Evolutionary conservation across 2,113 vertebrate genomes (phyloP).

Genomic region (Otis tarda): DNA sequence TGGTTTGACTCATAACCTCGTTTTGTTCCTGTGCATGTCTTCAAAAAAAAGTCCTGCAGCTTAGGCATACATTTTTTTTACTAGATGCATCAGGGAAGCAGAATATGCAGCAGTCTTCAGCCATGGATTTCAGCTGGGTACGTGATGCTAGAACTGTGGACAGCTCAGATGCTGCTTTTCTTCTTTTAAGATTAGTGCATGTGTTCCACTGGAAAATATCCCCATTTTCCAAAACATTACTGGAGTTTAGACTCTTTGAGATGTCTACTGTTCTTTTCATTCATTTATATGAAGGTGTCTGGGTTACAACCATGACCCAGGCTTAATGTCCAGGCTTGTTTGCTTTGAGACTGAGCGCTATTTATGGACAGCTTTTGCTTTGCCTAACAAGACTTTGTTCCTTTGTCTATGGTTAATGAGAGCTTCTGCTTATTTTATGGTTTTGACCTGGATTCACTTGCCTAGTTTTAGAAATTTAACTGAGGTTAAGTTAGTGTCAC

Average conservation of each 20-base stretch:
- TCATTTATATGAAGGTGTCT: neutral
- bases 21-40: rapidly evolving
- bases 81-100: neutral
- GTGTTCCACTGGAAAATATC: neutral
- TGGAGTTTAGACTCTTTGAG: neutral
- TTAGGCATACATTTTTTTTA: neutral
- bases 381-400: neutral
- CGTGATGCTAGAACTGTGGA: neutral
- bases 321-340: neutral
- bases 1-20: neutral
- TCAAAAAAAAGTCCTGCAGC: neutral
- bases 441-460: neutral
- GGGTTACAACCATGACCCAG: neutral
- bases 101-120: neutral
- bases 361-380: neutral
- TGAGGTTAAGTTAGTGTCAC: neutral
- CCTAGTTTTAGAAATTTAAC: neutral
- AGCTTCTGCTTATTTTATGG: rapidly evolving
- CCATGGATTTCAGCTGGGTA: neutral
- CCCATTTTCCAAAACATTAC: neutral
- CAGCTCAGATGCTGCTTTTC: neutral
- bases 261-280: neutral
- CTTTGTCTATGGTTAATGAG: rapidly evolving
- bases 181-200: neutral
- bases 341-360: neutral